phyloP scores from a whole-genome alignment of 2,888 invertebrate genomes.

The Himalopsyche anomala region DNA sequence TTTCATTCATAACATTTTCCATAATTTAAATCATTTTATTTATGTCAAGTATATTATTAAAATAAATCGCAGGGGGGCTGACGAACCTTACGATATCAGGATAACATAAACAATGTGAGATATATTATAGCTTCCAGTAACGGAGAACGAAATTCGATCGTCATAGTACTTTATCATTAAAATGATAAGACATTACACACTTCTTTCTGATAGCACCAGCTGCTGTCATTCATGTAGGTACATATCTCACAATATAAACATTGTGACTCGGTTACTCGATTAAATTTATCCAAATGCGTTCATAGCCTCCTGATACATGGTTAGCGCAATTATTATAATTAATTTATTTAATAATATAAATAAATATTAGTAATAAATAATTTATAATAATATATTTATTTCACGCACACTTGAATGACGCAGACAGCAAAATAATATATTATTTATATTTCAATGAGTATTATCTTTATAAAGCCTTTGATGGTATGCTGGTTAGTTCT shows the following conservation, averaged over 20 bases:
- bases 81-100: neutral
- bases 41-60: neutral
- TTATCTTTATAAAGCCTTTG: no score
- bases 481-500: no score
- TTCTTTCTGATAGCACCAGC: neutral
- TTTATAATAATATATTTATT: neutral
- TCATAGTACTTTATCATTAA: neutral
- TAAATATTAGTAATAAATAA: neutral
- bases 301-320: conserved; percentile 4
- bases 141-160: neutral
- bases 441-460: no score
- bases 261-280: no score
- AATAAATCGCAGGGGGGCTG: conserved; percentile 9
- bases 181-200: neutral
- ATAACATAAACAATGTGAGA: neutral
- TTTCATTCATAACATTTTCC: neutral
- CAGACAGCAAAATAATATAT: no score
- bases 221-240: neutral
- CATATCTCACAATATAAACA: no score
- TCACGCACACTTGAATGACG: no score
- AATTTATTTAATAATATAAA: neutral
- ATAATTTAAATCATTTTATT: neutral
- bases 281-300: neutral
- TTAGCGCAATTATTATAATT: conserved; percentile 1
- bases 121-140: neutral